A percentile compares a stretch with the other conserved stretches of the same genome.
phyloP scores from a whole-genome alignment of 1,140 invertebrate genomes.

The Bombus polaris region DNA sequence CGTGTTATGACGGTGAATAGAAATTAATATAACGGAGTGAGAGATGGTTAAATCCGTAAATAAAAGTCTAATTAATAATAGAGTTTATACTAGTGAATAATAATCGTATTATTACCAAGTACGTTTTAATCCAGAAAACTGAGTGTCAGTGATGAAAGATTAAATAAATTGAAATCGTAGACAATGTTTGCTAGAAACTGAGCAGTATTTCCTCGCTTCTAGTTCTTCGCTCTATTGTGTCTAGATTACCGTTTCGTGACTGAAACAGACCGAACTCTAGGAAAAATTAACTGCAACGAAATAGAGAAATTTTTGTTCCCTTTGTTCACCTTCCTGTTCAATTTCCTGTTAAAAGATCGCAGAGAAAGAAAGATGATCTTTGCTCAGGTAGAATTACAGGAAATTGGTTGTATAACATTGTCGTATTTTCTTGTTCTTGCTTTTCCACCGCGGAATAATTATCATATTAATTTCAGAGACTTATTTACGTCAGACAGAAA shows the following conservation, averaged over 20 bases:
- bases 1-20: too few relatives aligned
- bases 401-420: background rate
- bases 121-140: background rate
- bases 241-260: constrained; percentile 13
- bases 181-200: background rate
- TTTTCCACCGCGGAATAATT: background rate
- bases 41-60: too few relatives aligned
- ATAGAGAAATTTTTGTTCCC: background rate
- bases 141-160: too few relatives aligned
- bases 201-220: background rate
- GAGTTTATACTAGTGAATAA: background rate
- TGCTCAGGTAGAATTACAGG: background rate
- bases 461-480: background rate
- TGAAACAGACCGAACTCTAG: background rate
- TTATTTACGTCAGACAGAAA: background rate
- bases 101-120: too few relatives aligned
- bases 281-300: background rate
- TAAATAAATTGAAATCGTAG: background rate
- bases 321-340: background rate
- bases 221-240: background rate
- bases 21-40: too few relatives aligned
- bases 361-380: background rate
- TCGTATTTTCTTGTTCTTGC: background rate
- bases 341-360: background rate
- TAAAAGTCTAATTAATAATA: background rate